Evolutionary conservation across 37 sponge, comb jelly and placozoan species (phyloP).

Genomic region (Crambe crambe): DNA sequence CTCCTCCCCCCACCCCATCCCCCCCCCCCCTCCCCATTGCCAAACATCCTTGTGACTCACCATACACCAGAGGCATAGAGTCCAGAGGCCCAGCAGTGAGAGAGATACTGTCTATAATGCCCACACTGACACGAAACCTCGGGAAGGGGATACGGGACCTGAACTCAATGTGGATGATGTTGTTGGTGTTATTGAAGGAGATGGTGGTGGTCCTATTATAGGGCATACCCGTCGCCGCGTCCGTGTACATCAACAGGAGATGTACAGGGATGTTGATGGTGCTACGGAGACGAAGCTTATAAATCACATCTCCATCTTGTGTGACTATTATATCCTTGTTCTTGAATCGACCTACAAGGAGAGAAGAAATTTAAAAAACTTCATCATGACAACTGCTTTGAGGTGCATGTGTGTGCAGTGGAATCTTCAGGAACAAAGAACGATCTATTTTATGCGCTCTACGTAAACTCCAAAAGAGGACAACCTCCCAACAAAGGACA

Average conservation of each 20-base stretch:
- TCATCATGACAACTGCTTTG: not conserved
- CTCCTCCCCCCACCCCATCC: not conserved
- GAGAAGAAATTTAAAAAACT: not conserved
- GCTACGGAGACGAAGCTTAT: not conserved
- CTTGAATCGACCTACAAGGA: not conserved
- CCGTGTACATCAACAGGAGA: not conserved
- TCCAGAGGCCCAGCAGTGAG: not conserved
- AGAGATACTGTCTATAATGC: not conserved
- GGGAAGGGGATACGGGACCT: not conserved
- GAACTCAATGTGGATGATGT: slow-evolving; percentile 4
- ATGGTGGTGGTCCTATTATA: not conserved
- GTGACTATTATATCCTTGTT: not conserved
- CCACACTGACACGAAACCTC: not conserved
- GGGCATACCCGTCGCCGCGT: not conserved
- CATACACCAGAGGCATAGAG: no score
- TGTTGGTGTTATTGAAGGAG: not conserved
- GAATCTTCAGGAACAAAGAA: no score
- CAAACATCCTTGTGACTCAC: no score
- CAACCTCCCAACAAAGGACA: no score
- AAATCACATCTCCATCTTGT: slow-evolving; percentile 11
- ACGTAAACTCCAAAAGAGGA: no score
- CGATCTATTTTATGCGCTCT: no score
- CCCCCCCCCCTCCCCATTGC: not conserved
- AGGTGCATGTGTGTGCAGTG: not conserved
- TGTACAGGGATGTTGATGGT: slow-evolving; percentile 1